phyloP scores from a whole-genome alignment of 2,888 invertebrate genomes.

The Spilosoma lubricipeda region DNA sequence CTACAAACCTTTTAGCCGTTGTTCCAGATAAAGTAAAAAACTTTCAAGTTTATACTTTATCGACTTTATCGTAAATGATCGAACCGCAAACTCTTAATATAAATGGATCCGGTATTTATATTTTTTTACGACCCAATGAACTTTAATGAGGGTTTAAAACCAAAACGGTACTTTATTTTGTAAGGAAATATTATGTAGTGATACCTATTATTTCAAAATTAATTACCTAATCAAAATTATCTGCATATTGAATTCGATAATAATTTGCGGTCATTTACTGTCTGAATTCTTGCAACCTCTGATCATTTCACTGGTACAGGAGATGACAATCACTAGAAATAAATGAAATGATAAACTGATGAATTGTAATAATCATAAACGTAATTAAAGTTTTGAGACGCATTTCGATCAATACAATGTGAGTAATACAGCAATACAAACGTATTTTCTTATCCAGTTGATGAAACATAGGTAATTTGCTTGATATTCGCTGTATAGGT shows the following conservation, averaged over 20 bases:
- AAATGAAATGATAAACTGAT: not conserved
- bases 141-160: slow-evolving; percentile 7
- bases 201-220: not conserved
- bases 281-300: not conserved
- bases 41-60: slow-evolving; percentile 42
- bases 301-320: not conserved
- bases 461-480: not conserved
- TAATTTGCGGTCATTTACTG: not conserved
- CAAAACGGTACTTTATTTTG: not conserved
- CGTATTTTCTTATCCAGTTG: not conserved
- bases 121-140: slow-evolving; percentile 30
- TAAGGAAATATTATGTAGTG: not conserved
- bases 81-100: slow-evolving; percentile 25
- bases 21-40: slow-evolving; percentile 42
- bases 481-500: not conserved
- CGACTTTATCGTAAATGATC: slow-evolving; percentile 46
- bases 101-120: slow-evolving; percentile 34
- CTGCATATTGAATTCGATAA: not conserved
- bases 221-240: not conserved
- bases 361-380: not conserved
- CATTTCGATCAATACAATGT: not conserved
- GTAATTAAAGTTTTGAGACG: no score
- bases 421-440: not conserved
- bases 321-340: not conserved
- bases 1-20: slow-evolving; percentile 51